phyloP scores from a whole-genome alignment of 2,113 vertebrate genomes.

The Cepphus grylle region DNA sequence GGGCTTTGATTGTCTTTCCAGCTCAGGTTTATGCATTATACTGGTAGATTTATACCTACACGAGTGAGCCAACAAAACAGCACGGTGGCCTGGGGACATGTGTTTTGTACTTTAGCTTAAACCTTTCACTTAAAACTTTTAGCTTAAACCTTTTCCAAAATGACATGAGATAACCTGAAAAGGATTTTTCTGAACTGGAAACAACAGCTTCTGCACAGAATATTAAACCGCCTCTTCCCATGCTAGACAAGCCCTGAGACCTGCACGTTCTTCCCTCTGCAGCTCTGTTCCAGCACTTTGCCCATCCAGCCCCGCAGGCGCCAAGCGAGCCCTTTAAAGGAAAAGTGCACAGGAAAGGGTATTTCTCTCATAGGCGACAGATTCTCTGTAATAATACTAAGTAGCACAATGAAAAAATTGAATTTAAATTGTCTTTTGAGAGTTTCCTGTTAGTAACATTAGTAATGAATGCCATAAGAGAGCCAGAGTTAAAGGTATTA shows the following conservation, averaged over 20 bases:
- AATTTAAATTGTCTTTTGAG: not conserved
- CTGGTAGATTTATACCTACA: not conserved
- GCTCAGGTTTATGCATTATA: not conserved
- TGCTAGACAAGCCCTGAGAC: not conserved
- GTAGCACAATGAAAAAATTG: not conserved
- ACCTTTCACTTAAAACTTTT: not conserved
- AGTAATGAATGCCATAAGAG: not conserved
- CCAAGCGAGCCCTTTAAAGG: not conserved
- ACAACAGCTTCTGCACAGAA: not conserved
- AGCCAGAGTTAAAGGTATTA: not conserved
- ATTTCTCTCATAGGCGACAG: not conserved
- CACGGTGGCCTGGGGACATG: not conserved
- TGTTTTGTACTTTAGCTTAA: not conserved
- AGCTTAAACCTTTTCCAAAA: not conserved
- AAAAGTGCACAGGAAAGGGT: not conserved
- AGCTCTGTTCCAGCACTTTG: not conserved
- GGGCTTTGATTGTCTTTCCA: not conserved
- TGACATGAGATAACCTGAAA: not conserved
- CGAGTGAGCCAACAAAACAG: not conserved
- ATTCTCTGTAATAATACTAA: not conserved
- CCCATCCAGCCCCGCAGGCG: not conserved
- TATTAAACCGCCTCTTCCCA: not conserved
- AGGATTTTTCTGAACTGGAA: not conserved
- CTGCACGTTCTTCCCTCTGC: not conserved
- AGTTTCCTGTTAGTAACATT: not conserved